phyloP scores from a whole-genome alignment of 2,888 invertebrate genomes.

The Andrena hattorfiana region DNA sequence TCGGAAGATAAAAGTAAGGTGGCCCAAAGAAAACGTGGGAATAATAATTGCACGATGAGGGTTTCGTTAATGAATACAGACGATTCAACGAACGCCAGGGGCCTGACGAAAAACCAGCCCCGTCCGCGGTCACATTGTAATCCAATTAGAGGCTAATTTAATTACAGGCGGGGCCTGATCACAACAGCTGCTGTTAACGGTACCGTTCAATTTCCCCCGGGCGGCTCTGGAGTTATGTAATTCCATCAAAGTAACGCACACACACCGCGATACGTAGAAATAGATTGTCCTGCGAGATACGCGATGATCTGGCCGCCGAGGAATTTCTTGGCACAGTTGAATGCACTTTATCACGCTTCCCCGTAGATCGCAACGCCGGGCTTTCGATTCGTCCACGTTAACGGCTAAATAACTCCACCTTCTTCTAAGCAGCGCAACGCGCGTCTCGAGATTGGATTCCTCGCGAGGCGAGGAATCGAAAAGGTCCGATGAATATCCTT shows the following conservation, averaged over 20 bases:
- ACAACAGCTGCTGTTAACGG: constrained; percentile 22
- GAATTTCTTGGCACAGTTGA: constrained; percentile 25
- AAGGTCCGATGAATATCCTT: too few species aligned
- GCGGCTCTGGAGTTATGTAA: constrained; percentile 23
- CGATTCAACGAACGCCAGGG: constrained; percentile 7
- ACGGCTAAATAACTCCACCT: too few species aligned
- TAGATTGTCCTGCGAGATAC: constrained; percentile 14
- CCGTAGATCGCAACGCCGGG: neutral
- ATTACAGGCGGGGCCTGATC: constrained; percentile 45
- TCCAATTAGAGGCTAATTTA: constrained; percentile 48
- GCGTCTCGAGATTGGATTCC: too few species aligned
- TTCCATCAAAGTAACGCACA: constrained; percentile 18
- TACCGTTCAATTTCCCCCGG: constrained; percentile 33
- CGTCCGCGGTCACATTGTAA: constrained; percentile 32
- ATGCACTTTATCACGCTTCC: constrained; percentile 20
- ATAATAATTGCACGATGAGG: neutral
- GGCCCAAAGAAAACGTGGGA: neutral
- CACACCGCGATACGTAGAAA: constrained; percentile 16
- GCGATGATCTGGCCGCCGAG: neutral
- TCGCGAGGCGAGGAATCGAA: too few species aligned
- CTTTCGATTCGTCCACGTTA: neutral
- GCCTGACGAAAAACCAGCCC: neutral
- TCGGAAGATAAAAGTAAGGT: neutral
- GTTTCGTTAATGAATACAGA: neutral
- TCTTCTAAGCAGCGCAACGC: too few species aligned